Evolutionary conservation across 2,113 vertebrate genomes (phyloP), one percentile per base, ranked within the genome.

Genomic region (Calcarius ornatus): DNA sequence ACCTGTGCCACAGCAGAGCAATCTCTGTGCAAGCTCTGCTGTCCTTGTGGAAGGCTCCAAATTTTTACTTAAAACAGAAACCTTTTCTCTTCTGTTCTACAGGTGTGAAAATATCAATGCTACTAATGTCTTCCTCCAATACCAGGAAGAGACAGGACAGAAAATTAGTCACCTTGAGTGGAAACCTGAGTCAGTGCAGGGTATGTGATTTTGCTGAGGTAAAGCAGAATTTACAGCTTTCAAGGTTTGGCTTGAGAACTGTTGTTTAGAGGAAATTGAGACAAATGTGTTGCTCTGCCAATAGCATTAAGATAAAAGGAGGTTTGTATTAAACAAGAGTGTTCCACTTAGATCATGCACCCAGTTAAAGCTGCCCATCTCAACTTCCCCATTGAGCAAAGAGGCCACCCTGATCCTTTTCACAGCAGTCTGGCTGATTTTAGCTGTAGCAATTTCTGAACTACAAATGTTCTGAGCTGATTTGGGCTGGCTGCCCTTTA

Each of bases 241-340:
- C 84, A 75, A 66, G 66, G 17, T 65, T 51, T 84, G 68, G 35
- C 48, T 86, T 45, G 45, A 79, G 64, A 91, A 31, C 35, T 35
- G 56, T 63, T 92, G 50, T 45, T 91, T 71, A 70, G 90, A 93
- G 86, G 70, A 94, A 95, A 97, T 86, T 73, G 95, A 96, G 92
- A 96, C 79, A 96, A 96, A 97, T 96, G 84, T 63, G 42, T 66
- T 96, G 33, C 64, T 85, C 70, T 87, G 84, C 68, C 84, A 94
- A 84, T 37, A 91, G 57, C 80, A 78, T 88, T 86, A 82, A 87
- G 87, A 96, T 81, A 61, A 96, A 96, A 94, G 51, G 19, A 92
- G 51, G 69, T 14, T 96, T 81, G 35, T 87, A 94, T 94, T 83
- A 94, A 94, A 95, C 66, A 84, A 28, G 84, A 94, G 35, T 45